Conservation (phyloP, 2,113 vertebrate species). For the Pomatostomus ruficeps region DNA sequence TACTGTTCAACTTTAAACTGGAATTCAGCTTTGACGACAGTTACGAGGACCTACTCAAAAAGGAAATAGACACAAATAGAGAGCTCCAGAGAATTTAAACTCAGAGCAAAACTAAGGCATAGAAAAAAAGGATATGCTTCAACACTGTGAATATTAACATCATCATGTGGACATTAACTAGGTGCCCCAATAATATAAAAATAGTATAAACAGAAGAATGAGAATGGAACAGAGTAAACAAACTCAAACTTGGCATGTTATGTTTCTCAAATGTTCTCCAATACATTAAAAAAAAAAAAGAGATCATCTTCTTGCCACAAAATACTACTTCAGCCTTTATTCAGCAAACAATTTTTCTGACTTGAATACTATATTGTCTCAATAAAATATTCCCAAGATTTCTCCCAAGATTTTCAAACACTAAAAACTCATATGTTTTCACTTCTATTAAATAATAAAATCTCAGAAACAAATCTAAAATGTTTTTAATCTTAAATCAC, state of each 20-base stretch:
- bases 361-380: neutral
- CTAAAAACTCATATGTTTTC: neutral
- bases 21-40: neutral
- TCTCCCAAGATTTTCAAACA: neutral
- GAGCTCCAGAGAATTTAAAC: neutral
- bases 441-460: neutral
- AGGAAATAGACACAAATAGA: neutral
- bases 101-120: neutral
- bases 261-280: neutral
- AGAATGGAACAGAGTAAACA: neutral
- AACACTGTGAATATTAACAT: neutral
- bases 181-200: neutral
- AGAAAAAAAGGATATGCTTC: neutral
- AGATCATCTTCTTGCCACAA: neutral
- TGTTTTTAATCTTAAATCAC: neutral
- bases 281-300: neutral
- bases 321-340: neutral
- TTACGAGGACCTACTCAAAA: neutral
- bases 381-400: neutral
- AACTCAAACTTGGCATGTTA: neutral
- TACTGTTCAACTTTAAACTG: neutral
- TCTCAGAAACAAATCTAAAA: neutral
- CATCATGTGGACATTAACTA: neutral
- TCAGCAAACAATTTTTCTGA: neutral
- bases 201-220: neutral